Percentiles rank a stretch among this genome's conserved stretches.
These are phyloP conservation scores for Dipodomys ordii DNA, from an alignment of 2,113 vertebrate genomes.

Conservation along the genomic window DNA sequence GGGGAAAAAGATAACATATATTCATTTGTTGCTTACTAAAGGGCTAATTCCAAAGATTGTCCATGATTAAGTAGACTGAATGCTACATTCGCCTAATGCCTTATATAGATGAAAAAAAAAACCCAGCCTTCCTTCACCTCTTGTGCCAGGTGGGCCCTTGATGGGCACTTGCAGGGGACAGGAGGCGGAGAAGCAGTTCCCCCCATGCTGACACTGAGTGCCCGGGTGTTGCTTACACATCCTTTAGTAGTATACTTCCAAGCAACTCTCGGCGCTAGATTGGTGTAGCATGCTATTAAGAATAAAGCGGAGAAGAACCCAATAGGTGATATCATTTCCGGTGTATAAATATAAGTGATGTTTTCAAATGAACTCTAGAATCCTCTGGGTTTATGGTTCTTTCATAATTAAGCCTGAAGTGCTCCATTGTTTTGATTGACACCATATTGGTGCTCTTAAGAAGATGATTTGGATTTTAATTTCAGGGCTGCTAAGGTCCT, in stretches of 20 bases:
- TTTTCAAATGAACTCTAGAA: constrained; percentile 53
- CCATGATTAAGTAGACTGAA: not conserved
- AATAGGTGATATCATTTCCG: constrained; percentile 25
- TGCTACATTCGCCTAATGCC: not conserved
- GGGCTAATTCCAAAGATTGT: not conserved
- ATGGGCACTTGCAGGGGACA: not conserved
- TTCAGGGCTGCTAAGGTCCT: constrained; percentile 49
- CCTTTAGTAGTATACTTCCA: not conserved
- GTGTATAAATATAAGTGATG: constrained; percentile 17
- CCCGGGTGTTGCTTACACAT: not conserved
- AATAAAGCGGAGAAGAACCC: not conserved
- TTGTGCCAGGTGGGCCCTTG: not conserved
- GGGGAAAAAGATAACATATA: not conserved
- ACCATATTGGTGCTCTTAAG: constrained; percentile 42
- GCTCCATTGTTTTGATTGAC: constrained; percentile 56
- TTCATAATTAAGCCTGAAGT: constrained; percentile 38
- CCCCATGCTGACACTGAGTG: not conserved
- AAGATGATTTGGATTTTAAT: constrained; percentile 69
- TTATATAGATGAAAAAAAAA: not conserved
- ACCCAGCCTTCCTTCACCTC: not conserved
- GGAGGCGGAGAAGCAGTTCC: rapidly evolving
- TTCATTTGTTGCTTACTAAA: constrained; percentile 36
- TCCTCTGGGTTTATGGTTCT: constrained; percentile 37
- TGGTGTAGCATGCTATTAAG: not conserved
- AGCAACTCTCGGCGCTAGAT: not conserved